Base-by-base conservation (phyloP, 1,140 invertebrate genomes). In the Ceratina japonica region DNA sequence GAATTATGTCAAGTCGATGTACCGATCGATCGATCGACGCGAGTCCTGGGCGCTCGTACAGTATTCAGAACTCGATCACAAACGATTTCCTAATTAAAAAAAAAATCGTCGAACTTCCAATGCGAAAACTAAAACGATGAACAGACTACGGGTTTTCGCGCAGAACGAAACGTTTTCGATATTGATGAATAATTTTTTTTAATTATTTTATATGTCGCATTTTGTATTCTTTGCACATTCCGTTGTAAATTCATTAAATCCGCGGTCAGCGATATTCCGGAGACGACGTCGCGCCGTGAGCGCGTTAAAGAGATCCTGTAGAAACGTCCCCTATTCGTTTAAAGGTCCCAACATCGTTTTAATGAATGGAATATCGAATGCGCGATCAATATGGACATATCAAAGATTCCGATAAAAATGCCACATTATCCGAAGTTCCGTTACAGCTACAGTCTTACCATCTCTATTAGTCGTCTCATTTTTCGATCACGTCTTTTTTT, bases 21-120 rank as follows among this genome's bases (percentile, higher is more conserved):
- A 85, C 82, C 78, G 84, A 79, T 86, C 58, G 78, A 81, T 84
- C 77, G 75, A 81, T 81, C 68, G 82, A 86, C 70, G 59, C 52
- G 77, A 81, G 54, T 68, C 73, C 73, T 13, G 20, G 59, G 70
- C 70, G 70, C 49, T 49, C 54, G 66, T 61, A 74, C 79, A 61
- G 73, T 31, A 73, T 76, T 76, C 79, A 64, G 73, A 80, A 51
- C 74, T 80, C 56, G 64, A 20, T 80, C 15, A 20, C 3, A 52
- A 16, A 44, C 13, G 5, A 24, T 59, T 22, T 8, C 18, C 8
- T 59, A 18, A 56, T 5, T 31, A 31, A 31, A 4, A 31, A 31
- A 31, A 31, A 2, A 31, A 31, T 31, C 27, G 2, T 31, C 27
- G 2, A 31, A 31, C 27, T 31, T 4, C 27, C 27, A 31, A 31